Percentiles rank a stretch among this genome's conserved stretches.
Evolutionary conservation across 2,113 vertebrate genomes (phyloP).

Genomic region (Oophaga pumilio): DNA sequence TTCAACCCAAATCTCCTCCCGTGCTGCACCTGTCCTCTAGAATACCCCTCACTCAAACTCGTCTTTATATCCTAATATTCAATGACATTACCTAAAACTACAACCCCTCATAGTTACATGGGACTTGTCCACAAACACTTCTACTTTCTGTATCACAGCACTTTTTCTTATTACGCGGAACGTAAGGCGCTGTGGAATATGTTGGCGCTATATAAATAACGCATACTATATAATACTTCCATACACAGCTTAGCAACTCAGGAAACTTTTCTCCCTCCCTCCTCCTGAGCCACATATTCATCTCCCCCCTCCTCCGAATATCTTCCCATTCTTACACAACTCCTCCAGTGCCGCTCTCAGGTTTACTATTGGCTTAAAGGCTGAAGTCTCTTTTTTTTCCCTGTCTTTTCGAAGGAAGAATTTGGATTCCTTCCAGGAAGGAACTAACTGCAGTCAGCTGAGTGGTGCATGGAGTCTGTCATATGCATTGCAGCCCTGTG

Average conservation of each 20-base stretch:
- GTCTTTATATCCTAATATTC: no score
- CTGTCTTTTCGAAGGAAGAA: constrained; percentile 3
- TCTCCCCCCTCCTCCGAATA: neutral
- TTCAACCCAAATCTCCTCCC: no score
- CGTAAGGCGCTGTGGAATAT: neutral
- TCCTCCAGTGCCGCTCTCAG: neutral
- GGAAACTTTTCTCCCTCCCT: neutral
- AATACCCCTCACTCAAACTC: no score
- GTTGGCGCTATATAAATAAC: neutral
- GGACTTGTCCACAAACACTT: neutral
- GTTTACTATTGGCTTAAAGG: constrained; percentile 27
- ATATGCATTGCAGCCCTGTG: neutral
- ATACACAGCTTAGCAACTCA: neutral
- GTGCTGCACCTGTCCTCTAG: no score
- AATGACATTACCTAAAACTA: no score
- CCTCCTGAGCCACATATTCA: neutral
- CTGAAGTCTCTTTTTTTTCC: neutral
- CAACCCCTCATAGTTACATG: no score
- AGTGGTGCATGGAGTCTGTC: constrained; percentile 17
- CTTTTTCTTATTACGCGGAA: neutral
- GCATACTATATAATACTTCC: neutral
- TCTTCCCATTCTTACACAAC: constrained; percentile 50
- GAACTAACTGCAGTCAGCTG: constrained; percentile 52
- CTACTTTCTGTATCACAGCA: neutral
- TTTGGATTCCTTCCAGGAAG: constrained; percentile 45